Percentiles rank a stretch among this genome's conserved stretches.
phyloP scores from a whole-genome alignment of 2,888 invertebrate genomes.

The Zaprionus bogoriensis region DNA sequence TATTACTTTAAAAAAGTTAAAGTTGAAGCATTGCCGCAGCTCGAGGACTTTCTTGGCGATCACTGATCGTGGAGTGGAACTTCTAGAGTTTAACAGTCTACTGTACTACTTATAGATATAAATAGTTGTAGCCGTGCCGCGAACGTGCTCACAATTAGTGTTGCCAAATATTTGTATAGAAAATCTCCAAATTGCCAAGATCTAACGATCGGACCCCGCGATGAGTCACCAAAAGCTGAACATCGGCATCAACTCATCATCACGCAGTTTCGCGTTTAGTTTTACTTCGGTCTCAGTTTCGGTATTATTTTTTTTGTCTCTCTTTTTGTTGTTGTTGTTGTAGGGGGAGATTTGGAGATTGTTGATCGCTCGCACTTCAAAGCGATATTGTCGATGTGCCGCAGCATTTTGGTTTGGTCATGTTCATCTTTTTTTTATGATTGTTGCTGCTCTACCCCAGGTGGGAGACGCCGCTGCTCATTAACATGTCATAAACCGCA shows the following conservation, averaged over 20 bases:
- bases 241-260: constrained; percentile 34
- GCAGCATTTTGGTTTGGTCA: constrained; percentile 20
- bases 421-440: constrained; percentile 21
- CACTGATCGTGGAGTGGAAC: no score
- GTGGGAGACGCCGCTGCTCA: constrained; percentile 51
- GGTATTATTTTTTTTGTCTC: background rate
- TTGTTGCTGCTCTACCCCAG: background rate
- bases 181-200: constrained; percentile 5
- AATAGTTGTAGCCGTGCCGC: no score
- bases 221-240: constrained; percentile 38
- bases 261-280: constrained; percentile 26
- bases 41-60: no score
- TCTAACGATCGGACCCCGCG: background rate
- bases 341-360: constrained; percentile 23
- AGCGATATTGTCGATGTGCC: constrained; percentile 45
- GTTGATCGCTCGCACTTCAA: constrained; percentile 50
- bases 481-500: constrained; percentile 77
- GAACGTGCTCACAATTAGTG: no score
- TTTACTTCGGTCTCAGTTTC: no score
- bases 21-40: no score
- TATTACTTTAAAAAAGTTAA: no score
- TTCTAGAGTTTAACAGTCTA: no score
- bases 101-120: no score
- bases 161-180: constrained; percentile 17
- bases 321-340: background rate